Evolutionary conservation across 1,140 invertebrate genomes (phyloP), one percentile per base, ranked within the genome.

Genomic region (Whitmania pigra): DNA sequence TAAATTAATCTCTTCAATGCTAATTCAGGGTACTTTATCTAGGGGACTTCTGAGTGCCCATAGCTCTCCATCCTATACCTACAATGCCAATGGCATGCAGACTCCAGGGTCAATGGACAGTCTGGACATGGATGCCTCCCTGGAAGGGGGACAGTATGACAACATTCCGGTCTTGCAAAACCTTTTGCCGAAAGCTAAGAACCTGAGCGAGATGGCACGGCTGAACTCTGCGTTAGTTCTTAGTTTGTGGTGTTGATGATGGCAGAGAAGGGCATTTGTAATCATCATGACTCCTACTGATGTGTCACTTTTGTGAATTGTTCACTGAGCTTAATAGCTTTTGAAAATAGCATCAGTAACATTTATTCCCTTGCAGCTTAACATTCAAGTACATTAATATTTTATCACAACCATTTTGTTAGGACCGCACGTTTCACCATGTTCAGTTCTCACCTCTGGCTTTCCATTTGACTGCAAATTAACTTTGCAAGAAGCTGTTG

Each of bases 171-270:
- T 89, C 0, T 86, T 88, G 36, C 85, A 87, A 49, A 87, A 63
- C 29, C 29, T 87, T 29, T 82, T 95, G 17, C 83, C 96, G 63
- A 87, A 89, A 73, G 94, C 94, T n/a, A 94, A 93, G 79, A 91
- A 89, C 73, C 86, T 95, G 17, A 84, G 93, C 31, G 95, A 99
- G 82, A 89, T 91, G 78, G 96, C 96, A 0, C 87, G 94, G 72
- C 89, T 98, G 84, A 99, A 99, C 85, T 91, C 94, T 70, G 92
- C 90, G 89, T 91, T 82, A 87, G 88, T 87, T 18, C 57, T 63
- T 6, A 0, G 6, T 6, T 57, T 57, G 2, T n/a, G 54, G 9
- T n/a, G 20, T 57, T 57, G 54, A 57, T 20, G 31, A 36, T 20
- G 31, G 6, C 31, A 36, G 31, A 36, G 31, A 36, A 36, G 31